Conservation (phyloP, 1,140 invertebrate genomes). For the Condylostylus longicornis region DNA sequence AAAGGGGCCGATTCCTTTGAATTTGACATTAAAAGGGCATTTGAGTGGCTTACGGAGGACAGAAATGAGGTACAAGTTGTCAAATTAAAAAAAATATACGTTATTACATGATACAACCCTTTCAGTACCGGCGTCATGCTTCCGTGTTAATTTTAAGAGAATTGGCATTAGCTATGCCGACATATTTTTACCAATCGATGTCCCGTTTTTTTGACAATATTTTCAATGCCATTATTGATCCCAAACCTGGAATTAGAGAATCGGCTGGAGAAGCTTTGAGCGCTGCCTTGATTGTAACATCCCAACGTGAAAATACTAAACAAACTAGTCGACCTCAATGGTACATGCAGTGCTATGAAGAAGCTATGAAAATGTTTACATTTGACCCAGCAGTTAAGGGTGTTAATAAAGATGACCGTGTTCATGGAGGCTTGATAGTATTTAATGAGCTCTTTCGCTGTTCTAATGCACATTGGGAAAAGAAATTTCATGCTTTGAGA, state of each 20-base stretch:
- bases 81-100: background rate
- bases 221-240: slow-evolving; percentile 81
- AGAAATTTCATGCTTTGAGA: slow-evolving; percentile 56
- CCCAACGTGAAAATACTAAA: slow-evolving; percentile 83
- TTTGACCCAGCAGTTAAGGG: slow-evolving; percentile 50
- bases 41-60: slow-evolving; percentile 84
- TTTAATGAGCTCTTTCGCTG: slow-evolving; percentile 88
- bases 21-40: slow-evolving; percentile 87
- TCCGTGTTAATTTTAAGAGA: slow-evolving; percentile 86
- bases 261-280: slow-evolving; percentile 82
- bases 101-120: slow-evolving; percentile 5
- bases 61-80: slow-evolving; percentile 51
- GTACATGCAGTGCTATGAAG: slow-evolving; percentile 86
- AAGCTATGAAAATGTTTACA: slow-evolving; percentile 64
- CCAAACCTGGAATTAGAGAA: slow-evolving; percentile 83
- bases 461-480: slow-evolving; percentile 80
- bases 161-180: slow-evolving; percentile 87
- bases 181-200: slow-evolving; percentile 97
- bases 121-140: slow-evolving; percentile 63
- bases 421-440: slow-evolving; percentile 86
- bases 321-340: slow-evolving; percentile 78
- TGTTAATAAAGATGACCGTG: slow-evolving; percentile 71
- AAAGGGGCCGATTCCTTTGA: slow-evolving; percentile 91
- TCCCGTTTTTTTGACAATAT: slow-evolving; percentile 92
- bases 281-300: slow-evolving; percentile 83